Base-by-base conservation (phyloP, 2,113 vertebrate genomes). In the Anarrhichthys ocellatus region DNA sequence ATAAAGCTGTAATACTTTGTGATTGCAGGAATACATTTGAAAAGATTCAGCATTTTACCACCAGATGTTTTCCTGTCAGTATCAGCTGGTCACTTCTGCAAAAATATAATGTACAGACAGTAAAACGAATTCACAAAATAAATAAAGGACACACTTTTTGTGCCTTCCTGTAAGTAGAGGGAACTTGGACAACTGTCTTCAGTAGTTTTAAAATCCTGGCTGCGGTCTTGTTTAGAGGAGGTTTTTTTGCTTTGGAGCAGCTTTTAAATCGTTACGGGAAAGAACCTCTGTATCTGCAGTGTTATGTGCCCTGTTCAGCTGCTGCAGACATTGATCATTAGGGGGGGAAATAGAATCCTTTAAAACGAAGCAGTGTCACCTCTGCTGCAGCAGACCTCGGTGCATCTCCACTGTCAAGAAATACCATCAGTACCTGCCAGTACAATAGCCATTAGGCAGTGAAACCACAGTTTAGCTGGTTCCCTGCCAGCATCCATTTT, bases 401-500 rank as follows among this genome's bases (percentile, higher is more conserved):
- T 77, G 77, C 61, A 66, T 78, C 44, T 84, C 66, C 46, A 34
- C 77, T 86, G 84, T 86, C 85, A 89, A 64, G 72, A 78, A 84
- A 85, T 48, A 76, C 85, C 86, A 89, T 91, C 87, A 91, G 90
- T 59, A n/a, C 82, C 86, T 87, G 80, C 86, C 82, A 84, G 80
- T 86, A 85, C 87, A 88, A 83, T 83, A 82, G 90, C 84, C 87
- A 90, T 88, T 90, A 88, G 86, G 75, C 85, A 77, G 84, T 73
- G 84, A 85, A 91, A 91, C 84, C 88, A 86, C 73, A 87, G 74
- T 86, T 88, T 82, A 87, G 83, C 86, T 91, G 89, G 86, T 81
- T 84, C 62, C 83, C 82, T 89, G 92, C 92, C 91, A 93, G 91
- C 83, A 88, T 87, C 82, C 88, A 89, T 91, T 91, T 91, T 91